These are phyloP conservation scores for Venusia cambrica DNA, from an alignment of 2,888 invertebrate genomes.

Conservation along the genomic window DNA sequence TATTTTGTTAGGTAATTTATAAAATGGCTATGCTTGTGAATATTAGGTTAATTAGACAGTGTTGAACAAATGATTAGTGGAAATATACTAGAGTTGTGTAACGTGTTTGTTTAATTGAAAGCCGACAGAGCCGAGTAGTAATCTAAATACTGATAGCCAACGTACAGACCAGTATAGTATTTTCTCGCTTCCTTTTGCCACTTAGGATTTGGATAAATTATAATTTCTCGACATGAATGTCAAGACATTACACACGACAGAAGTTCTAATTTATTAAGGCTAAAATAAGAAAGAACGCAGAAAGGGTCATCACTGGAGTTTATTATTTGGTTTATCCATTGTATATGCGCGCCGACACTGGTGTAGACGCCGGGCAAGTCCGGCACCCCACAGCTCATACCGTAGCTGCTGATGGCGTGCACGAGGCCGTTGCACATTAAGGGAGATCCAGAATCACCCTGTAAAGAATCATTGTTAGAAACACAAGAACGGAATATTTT, in stretches of 20 bases:
- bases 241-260: no score
- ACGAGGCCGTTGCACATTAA: conserved; percentile 54
- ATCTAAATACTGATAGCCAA: no score
- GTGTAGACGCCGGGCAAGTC: conserved; percentile 65
- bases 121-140: no score
- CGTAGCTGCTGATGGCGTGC: conserved; percentile 67
- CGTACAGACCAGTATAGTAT: no score
- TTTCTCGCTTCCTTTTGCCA: no score
- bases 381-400: conserved; percentile 58
- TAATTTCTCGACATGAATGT: no score
- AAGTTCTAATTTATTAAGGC: no score
- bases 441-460: conserved; percentile 76
- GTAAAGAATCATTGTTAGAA: no score
- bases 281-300: neutral
- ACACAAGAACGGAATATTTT: no score
- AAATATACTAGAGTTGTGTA: conserved; percentile 32
- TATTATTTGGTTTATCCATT: conserved; percentile 52
- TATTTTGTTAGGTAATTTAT: neutral
- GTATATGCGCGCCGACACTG: conserved; percentile 54
- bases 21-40: conserved; percentile 1
- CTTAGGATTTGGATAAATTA: no score
- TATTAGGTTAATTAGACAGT: conserved; percentile 3
- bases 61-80: conserved; percentile 18
- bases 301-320: conserved; percentile 4
- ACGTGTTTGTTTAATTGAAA: conserved; percentile 4